These are phyloP conservation scores for Prosopocoilus inquinatus DNA, from an alignment of 2,888 invertebrate genomes.

Conservation along the genomic window DNA sequence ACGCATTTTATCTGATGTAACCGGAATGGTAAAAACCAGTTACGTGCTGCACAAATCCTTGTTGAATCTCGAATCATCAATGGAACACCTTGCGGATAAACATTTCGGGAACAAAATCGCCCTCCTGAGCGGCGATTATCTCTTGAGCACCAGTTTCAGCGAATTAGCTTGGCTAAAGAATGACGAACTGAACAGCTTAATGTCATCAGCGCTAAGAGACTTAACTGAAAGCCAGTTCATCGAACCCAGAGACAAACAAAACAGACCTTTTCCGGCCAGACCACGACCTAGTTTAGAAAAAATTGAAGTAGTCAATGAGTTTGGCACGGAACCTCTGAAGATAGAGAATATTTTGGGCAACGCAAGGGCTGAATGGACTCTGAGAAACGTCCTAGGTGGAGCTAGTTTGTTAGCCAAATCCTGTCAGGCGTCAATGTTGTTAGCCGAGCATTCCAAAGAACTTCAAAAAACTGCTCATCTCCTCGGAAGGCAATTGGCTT, in stretches of 20 bases:
- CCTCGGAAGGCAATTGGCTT: conserved; percentile 84
- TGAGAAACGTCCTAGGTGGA: conserved; percentile 72
- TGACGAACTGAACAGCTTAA: conserved; percentile 78
- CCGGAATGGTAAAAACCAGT: conserved; percentile 92
- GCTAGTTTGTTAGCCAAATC: conserved; percentile 75
- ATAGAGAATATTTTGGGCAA: conserved; percentile 52
- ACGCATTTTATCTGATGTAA: conserved; percentile 85
- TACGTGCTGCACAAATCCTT: conserved; percentile 79
- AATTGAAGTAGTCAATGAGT: conserved; percentile 28
- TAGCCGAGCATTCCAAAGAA: conserved; percentile 73
- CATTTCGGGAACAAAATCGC: conserved; percentile 94
- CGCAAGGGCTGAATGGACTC: conserved; percentile 75
- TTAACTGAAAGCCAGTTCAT: conserved; percentile 86
- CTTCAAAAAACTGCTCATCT: conserved; percentile 76
- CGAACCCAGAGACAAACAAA: conserved; percentile 77
- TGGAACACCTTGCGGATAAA: conserved; percentile 65
- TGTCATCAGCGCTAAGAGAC: conserved; percentile 84
- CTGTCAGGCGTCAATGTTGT: conserved; percentile 77
- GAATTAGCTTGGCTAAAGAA: conserved; percentile 78
- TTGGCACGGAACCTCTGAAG: conserved; percentile 33
- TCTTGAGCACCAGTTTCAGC: conserved; percentile 84
- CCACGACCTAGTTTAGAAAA: conserved; percentile 21
- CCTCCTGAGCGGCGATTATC: conserved; percentile 82
- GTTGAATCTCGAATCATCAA: conserved; percentile 69
- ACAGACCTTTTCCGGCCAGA: conserved; percentile 70